Evolutionary conservation across 2,888 invertebrate genomes (phyloP), one percentile per base, ranked within the genome.

Genomic region (Aricia artaxerxes): DNA sequence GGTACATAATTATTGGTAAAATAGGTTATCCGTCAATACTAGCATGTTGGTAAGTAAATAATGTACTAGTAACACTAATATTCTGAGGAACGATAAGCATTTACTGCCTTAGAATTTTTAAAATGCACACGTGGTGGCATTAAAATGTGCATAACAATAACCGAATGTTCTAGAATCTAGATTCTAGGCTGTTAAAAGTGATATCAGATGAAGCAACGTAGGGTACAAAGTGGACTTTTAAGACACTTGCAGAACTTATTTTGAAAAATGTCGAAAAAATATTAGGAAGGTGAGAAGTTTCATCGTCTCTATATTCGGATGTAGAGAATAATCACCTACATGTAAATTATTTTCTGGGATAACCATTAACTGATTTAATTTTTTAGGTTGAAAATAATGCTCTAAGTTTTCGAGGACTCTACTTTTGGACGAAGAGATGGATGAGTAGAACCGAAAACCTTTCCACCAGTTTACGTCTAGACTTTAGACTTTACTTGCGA

Each of bases 11-110:
- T 76, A 76, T 57, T 57, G 57, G 76, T 76, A 49, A 76, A 76
- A 76, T 76, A 76, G 76, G 76, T 76, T 76, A 76, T 76, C 73
- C 73, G 16, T 73, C 53, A 53, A 76, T 57, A 44, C 24, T 44
- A 44, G 35, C 75, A 35, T 49, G 75, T 35, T 76, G 35, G 35
- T 57, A 13, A 76, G 24, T 57, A 53, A 76, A 76, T 69, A 35
- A 69, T 31, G 31, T 24, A 31, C 1, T 35, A 35, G 35, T 35
- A 35, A 61, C 31, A 64, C 4, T 64, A 61, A 2, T 64, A 61
- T 61, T 24, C 24, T 64, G 64, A n/a, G 24, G 6, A 4, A 31
- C 24, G 7, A 64, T 64, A 4, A 64, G 11, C 64, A 9, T 64
- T 64, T 64, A 24, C 4, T 24, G 31, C 64, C 9, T 61, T 24